phyloP scores from a whole-genome alignment of 2,113 vertebrate genomes.

The Ahaetulla prasina region DNA sequence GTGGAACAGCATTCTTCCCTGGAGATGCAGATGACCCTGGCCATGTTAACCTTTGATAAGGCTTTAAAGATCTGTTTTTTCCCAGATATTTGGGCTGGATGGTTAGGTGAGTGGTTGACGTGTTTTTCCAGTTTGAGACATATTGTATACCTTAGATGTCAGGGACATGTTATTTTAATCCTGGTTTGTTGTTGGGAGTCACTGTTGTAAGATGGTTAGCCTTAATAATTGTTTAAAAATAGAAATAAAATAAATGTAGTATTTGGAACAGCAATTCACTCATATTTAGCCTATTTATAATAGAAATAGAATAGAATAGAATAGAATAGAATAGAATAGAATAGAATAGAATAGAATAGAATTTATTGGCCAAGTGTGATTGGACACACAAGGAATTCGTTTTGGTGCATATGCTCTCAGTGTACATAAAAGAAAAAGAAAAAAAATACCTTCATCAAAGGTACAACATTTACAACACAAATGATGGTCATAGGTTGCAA shows the following conservation, averaged over 20 bases:
- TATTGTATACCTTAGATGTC: background rate
- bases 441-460: too few relatives aligned
- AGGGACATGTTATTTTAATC: background rate
- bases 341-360: too few relatives aligned
- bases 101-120: background rate
- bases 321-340: too few relatives aligned
- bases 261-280: background rate
- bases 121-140: background rate
- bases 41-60: background rate
- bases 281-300: background rate
- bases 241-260: background rate
- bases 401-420: too few relatives aligned
- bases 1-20: background rate
- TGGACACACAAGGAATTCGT: too few relatives aligned
- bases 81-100: background rate
- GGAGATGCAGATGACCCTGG: background rate
- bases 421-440: too few relatives aligned
- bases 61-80: background rate
- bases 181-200: background rate
- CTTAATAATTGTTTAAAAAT: background rate
- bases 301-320: too few relatives aligned
- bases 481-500: too few relatives aligned
- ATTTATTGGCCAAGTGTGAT: too few relatives aligned
- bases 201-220: background rate
- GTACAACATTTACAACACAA: too few relatives aligned